These are phyloP conservation scores for Neoaliturus tenellus DNA, from an alignment of 2,888 invertebrate genomes.

Conservation along the genomic window DNA sequence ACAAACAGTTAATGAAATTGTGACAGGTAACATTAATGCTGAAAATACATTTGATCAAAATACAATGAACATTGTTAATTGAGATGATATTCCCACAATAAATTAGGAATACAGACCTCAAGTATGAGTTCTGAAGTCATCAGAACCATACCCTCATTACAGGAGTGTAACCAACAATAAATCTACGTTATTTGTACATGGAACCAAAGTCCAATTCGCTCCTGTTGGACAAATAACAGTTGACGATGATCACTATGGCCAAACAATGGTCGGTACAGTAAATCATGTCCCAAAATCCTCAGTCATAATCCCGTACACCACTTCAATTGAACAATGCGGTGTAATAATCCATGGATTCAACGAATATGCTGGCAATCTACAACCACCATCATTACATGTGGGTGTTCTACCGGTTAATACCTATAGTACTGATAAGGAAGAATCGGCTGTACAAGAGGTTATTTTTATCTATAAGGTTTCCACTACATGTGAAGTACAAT, in stretches of 20 bases:
- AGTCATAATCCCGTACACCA: not conserved
- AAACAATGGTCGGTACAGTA: not conserved
- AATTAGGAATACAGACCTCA: slow-evolving; percentile 27
- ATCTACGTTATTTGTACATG: not conserved
- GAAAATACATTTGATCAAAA: too few species aligned
- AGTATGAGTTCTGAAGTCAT: not conserved
- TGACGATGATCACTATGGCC: not conserved
- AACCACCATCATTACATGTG: slow-evolving; percentile 33
- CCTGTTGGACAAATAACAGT: not conserved
- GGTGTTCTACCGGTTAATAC: slow-evolving; percentile 11
- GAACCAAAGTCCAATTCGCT: not conserved
- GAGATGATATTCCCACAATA: not conserved
- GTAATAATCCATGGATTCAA: not conserved
- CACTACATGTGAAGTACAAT: not conserved
- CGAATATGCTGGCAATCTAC: slow-evolving; percentile 4
- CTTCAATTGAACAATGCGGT: slow-evolving; percentile 11
- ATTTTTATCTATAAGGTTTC: not conserved
- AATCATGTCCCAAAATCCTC: not conserved
- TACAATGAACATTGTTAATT: too few species aligned
- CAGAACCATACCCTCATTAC: slow-evolving; percentile 14
- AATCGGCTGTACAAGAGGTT: slow-evolving; percentile 9
- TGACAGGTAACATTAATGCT: too few species aligned
- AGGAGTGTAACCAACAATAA: not conserved
- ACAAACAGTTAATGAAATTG: too few species aligned
- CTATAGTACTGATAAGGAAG: not conserved